Percentiles rank a stretch among this genome's conserved stretches.
Evolutionary conservation across 2,888 invertebrate genomes (phyloP).

Genomic region (Agriopis marginaria): DNA sequence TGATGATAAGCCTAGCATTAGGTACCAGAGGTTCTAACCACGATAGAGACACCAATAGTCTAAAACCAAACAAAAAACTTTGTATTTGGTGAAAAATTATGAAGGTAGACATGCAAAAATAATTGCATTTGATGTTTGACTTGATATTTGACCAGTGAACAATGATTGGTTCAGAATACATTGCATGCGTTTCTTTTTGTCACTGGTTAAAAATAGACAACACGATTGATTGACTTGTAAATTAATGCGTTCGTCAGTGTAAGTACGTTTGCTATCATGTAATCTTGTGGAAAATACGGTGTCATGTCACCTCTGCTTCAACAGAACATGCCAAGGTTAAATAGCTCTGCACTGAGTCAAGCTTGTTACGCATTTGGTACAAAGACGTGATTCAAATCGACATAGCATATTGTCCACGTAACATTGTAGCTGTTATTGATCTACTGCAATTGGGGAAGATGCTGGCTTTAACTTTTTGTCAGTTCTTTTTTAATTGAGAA

Average conservation of each 20-base stretch:
- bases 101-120: background rate
- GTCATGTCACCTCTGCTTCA: constrained; percentile 24
- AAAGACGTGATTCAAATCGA: constrained; percentile 65
- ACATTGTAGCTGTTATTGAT: constrained; percentile 56
- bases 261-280: constrained; percentile 6
- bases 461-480: constrained; percentile 5
- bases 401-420: constrained; percentile 55
- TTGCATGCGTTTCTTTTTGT: background rate
- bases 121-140: background rate
- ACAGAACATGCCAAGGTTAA: constrained; percentile 59
- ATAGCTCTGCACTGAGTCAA: constrained; percentile 66
- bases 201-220: background rate
- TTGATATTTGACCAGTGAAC: background rate
- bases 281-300: constrained; percentile 23
- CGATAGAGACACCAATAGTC: background rate
- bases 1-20: constrained; percentile 56
- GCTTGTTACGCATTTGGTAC: constrained; percentile 64
- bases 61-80: background rate
- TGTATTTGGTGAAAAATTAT: no score
- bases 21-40: constrained; percentile 61
- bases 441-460: constrained; percentile 43
- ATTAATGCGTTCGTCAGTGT: constrained; percentile 1
- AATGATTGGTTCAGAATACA: background rate
- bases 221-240: constrained; percentile 14
- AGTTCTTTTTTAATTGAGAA: constrained; percentile 8